Base-by-base conservation (phyloP, 2,113 vertebrate genomes). In the Corvus cornix region DNA sequence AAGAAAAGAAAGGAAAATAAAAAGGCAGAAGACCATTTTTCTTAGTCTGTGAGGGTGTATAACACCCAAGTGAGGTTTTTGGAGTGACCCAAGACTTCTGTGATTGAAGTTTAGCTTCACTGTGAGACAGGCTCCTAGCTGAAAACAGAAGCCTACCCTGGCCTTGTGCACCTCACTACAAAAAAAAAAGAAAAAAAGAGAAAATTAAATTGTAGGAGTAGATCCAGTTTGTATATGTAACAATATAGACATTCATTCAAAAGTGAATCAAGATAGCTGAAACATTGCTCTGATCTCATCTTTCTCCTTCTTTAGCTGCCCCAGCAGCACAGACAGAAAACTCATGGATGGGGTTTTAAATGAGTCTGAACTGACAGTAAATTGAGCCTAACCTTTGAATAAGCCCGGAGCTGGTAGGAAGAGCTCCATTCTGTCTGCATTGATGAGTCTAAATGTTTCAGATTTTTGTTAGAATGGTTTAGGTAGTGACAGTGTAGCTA, bases 331-430 rank as follows among this genome's bases (percentile, higher is more conserved):
- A 43, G 92, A 46, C 59, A 89, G 75, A 51, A 90, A 95, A 84
- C 63, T 93, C 83, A 2, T 10, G 56, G n/a, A 67, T 52, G 43
- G 51, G 73, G n/a, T 90, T 91, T 95, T 78, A 87, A 95, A 89
- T 80, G 78, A 92, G 48, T 94, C 94, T 86, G 86, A 95, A 55
- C 76, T 86, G 90, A 84, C 86, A 63, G 60, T 78, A 86, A 95
- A 84, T 80, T 89, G 89, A 87, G 48, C 60, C 73, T 90, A 93
- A 96, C 88, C 93, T 96, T 95, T 93, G 88, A 86, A 86, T 20
- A 74, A 84, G 89, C 80, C 68, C 0, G 5, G 59, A 86, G 59
- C 80, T 84, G 60, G 39, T 31, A 52, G 73, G 68, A 15, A 88
- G 28, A 72, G 60, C 49, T 92, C 56, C 28, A 23, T 52, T 85